Conservation (phyloP, 37 sponge, comb jelly and placozoan species). For the Theonella swinhoei region DNA sequence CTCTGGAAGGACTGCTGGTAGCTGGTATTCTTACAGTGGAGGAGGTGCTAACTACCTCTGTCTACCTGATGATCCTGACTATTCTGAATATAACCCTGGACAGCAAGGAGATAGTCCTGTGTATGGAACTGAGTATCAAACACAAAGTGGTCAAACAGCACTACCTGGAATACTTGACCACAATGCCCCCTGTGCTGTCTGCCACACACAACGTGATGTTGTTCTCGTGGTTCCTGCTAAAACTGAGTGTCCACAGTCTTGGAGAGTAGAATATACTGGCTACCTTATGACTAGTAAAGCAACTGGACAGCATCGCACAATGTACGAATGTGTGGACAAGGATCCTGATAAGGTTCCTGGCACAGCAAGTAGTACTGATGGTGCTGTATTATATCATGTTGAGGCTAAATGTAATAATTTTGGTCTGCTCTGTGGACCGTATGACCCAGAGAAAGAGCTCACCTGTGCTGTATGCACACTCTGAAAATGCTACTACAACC, state of each 20-base stretch:
- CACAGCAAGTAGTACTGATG: conserved; percentile 9
- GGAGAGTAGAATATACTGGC: conserved; percentile 50
- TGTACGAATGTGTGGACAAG: conserved; percentile 46
- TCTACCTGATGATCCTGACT: conserved; percentile 36
- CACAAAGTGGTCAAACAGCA: not conserved
- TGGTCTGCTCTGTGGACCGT: conserved; percentile 46
- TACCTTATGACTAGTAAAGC: conserved; percentile 17
- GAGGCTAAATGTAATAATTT: conserved; percentile 40
- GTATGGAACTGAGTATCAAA: conserved; percentile 52
- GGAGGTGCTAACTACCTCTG: conserved; percentile 44
- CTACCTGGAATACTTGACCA: not conserved
- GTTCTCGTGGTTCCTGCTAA: conserved; percentile 31
- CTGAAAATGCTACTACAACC: too few species aligned
- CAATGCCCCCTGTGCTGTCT: conserved; percentile 46
- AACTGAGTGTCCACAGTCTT: conserved; percentile 15
- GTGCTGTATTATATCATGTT: conserved; percentile 43
- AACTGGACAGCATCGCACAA: not conserved
- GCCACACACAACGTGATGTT: conserved; percentile 8
- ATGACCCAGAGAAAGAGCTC: conserved; percentile 37
- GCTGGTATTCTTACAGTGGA: not conserved
- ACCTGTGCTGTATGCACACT: conserved; percentile 61
- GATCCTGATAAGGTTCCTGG: conserved; percentile 20
- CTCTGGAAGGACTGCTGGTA: conserved; percentile 13
- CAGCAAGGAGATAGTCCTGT: conserved; percentile 12
- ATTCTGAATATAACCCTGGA: conserved; percentile 15